These are phyloP conservation scores for Urechis unicinctus DNA, from an alignment of 2,888 invertebrate species.

Conservation along the genomic window DNA sequence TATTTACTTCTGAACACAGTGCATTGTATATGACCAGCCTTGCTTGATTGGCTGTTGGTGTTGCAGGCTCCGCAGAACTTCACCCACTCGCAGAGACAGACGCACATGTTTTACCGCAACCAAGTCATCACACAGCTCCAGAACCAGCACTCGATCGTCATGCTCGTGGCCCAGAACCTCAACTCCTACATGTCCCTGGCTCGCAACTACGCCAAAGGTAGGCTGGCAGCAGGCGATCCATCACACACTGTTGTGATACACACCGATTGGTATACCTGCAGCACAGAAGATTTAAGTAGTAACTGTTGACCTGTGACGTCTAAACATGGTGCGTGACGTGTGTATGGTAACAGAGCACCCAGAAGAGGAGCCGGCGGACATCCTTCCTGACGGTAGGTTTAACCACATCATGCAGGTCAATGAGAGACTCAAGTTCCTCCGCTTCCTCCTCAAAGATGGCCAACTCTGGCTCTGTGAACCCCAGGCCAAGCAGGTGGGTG, in stretches of 20 bases:
- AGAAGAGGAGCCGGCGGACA: slow-evolving; percentile 64
- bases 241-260: background rate
- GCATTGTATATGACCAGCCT: no score
- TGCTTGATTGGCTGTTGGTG: no score
- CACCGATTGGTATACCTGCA: background rate
- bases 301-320: background rate
- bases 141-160: slow-evolving; percentile 84
- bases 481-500: slow-evolving; percentile 68
- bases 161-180: slow-evolving; percentile 86
- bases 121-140: slow-evolving; percentile 85
- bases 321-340: background rate
- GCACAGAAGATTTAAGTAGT: background rate
- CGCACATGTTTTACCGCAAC: slow-evolving; percentile 55
- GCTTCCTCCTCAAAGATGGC: slow-evolving; percentile 65
- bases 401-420: slow-evolving; percentile 81
- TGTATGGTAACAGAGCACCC: slow-evolving; percentile 46
- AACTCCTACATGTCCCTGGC: slow-evolving; percentile 80
- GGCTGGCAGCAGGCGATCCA: background rate
- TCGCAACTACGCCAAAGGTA: slow-evolving; percentile 54
- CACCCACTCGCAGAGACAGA: slow-evolving; percentile 40
- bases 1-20: no score
- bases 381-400: slow-evolving; percentile 71
- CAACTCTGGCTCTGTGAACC: slow-evolving; percentile 94
- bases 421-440: slow-evolving; percentile 20
- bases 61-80: slow-evolving; percentile 48